These are phyloP conservation scores for Onthophagus sagittarius DNA, from an alignment of 2,888 invertebrate species.

Conservation along the genomic window DNA sequence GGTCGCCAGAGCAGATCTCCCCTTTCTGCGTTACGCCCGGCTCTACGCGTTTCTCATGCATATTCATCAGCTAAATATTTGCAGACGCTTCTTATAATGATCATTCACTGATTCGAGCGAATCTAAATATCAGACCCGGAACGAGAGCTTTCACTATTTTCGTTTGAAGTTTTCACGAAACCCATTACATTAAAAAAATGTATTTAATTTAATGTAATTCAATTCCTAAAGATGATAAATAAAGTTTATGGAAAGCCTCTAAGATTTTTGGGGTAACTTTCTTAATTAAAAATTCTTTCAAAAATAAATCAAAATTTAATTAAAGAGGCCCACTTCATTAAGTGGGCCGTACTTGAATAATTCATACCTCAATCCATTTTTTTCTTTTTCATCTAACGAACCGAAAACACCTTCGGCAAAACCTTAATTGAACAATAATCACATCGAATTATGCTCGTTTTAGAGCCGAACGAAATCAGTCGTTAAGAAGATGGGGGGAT, in stretches of 20 bases:
- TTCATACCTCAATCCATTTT: slow-evolving; percentile 26
- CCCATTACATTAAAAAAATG: background rate
- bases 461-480: background rate
- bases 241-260: no score
- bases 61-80: slow-evolving; percentile 49
- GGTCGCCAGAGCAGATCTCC: background rate
- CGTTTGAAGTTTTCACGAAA: background rate
- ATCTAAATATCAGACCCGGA: slow-evolving; percentile 24
- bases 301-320: slow-evolving; percentile 25
- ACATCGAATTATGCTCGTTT: background rate
- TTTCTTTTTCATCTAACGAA: slow-evolving; percentile 21
- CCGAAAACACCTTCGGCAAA: slow-evolving; percentile 17
- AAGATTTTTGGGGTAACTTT: background rate
- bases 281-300: slow-evolving; percentile 21
- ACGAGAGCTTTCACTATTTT: background rate
- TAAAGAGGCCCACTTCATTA: slow-evolving; percentile 22
- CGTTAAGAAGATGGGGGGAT: background rate
- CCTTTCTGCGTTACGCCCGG: slow-evolving; percentile 28
- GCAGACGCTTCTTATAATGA: slow-evolving; percentile 48
- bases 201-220: no score
- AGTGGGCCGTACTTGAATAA: slow-evolving; percentile 22
- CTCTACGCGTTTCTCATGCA: slow-evolving; percentile 41
- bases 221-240: no score
- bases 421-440: slow-evolving; percentile 22
- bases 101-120: slow-evolving; percentile 40